Base-by-base conservation (phyloP, 2,888 invertebrate genomes). In the Epiblema foenella region DNA sequence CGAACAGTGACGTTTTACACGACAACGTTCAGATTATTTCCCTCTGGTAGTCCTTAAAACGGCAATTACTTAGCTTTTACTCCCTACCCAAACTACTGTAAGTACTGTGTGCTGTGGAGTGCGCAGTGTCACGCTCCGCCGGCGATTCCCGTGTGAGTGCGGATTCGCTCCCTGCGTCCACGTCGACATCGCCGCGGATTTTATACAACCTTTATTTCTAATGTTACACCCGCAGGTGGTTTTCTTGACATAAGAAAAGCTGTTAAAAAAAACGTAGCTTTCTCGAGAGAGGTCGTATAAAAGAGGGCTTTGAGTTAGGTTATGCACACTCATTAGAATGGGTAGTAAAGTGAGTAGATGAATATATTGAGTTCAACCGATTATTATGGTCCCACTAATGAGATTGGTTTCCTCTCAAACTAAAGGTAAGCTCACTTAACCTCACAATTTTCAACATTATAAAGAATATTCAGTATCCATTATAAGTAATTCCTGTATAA, bases 61-160 rank as follows among this genome's bases (percentile, higher is more conserved):
- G 5, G 46, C n/a, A 46, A 46, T 46, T n/a, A 46, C 46, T 7
- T 5, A 46, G 15, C 46, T n/a, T 46, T 46, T 46, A n/a, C 46
- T n/a, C n/a, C n/a, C 4, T n/a, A 8, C n/a, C n/a, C 0, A 15
- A 24, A 20, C 18, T 66, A 60, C 69, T 69, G 65, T 54, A 52
- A 52, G 17, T 49, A 24, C 11, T 66, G 46, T 66, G 52, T 18
- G n/a, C 33, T 70, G 65, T 54, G 17, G n/a, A 20, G 76, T 81
- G 75, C 76, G 77, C 78, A 73, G 46, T 52, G 73, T 73, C 68
- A 76, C 75, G 80, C 76, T 79, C 76, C 37, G 78, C 46, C 70
- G 76, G 20, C 42, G 65, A 60, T 80, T 80, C 80, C 82, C 80
- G 81, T 80, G 80, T 79, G 80, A 80, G 65, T 64, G 68, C 42